Conservation (phyloP, 2,888 invertebrate species). For the Drosophila formosana region DNA sequence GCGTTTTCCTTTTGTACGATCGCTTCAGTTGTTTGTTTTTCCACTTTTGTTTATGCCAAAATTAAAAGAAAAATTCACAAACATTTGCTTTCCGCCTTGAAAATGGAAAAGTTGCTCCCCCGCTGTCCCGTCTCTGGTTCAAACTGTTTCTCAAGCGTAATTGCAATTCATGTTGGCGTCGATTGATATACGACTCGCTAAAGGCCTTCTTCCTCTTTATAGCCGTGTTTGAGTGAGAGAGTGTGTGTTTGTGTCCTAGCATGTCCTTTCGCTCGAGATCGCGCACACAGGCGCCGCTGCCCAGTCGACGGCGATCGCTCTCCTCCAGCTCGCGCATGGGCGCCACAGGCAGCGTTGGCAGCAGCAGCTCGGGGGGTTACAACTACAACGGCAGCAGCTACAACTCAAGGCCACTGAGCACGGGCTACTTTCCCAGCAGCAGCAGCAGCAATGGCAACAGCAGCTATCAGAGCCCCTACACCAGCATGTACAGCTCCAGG, state of each 20-base stretch:
- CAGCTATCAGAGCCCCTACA: constrained; percentile 83
- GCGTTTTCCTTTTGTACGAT: constrained; percentile 63
- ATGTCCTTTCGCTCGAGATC: constrained; percentile 85
- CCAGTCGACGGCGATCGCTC: constrained; percentile 85
- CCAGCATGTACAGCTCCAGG: constrained; percentile 83
- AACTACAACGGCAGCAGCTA: constrained; percentile 56
- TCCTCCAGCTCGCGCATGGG: constrained; percentile 86
- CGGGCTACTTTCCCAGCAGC: constrained; percentile 82
- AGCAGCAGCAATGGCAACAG: constrained; percentile 48
- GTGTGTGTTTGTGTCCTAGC: constrained; percentile 11
- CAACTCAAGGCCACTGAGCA: constrained; percentile 81
- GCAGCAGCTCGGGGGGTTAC: constrained; percentile 25
- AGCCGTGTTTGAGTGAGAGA: constrained; percentile 6
- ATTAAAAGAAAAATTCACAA: constrained; percentile 47
- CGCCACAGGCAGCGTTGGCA: constrained; percentile 34
- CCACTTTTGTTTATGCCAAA: constrained; percentile 74
- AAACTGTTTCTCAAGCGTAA: constrained; percentile 33
- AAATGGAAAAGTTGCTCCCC: constrained; percentile 17
- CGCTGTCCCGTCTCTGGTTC: not conserved
- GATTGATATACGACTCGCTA: constrained; percentile 42
- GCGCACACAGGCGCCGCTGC: constrained; percentile 84
- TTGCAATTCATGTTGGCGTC: constrained; percentile 38
- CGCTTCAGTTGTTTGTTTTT: constrained; percentile 63
- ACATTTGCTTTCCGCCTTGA: constrained; percentile 44
- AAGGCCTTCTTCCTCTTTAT: constrained; percentile 19